Evolutionary conservation across 37 sponge, comb jelly and placozoan species (phyloP), one percentile per base, ranked within the genome.

Genomic region (Spongilla lacustris): DNA sequence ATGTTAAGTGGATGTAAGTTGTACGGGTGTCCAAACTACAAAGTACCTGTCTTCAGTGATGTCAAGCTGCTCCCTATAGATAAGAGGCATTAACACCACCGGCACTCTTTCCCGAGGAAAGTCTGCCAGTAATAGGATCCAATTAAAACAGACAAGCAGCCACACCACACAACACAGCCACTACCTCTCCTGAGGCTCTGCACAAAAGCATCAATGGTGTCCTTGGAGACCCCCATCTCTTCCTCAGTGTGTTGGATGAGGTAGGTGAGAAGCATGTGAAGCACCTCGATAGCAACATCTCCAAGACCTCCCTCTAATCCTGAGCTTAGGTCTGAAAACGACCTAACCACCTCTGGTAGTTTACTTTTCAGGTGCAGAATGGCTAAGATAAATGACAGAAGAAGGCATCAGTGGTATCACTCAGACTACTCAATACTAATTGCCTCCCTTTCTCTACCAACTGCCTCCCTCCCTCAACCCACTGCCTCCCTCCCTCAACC

Each of bases 71-170:
- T 88, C 88, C n/a, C 49, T 88, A 69, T 96, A 96, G 31, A 96
- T 82, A 50, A 96, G 77, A 8, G 96, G 96, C 49, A 89, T 76
- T 31, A 96, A 48, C 0, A 96, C 94, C n/a, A 96, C 87, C 0
- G 96, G 96, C 22, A 96, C 96, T 48, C 95, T 33, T 67, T 93
- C 96, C 10, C 86, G 85, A 9, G 96, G 96, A 77, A 96, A 96
- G 68, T 96, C 96, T 93, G 48, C 38, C 23, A 74, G 33, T 19
- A 74, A 41, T 21, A 74, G 37, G 73, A 24, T 25, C 10, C 2
- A 33, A 73, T 50, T 23, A 80, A 80, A 24, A 50, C 26, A 9
- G 4, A n/a, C 70, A 69, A 2, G 8, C 70, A 69, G 4, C 4
- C 27, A 25, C 25, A 31, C 76, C 4, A 12, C 68, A 2, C n/a